These are phyloP conservation scores for Lasiurus borealis DNA, from an alignment of 2,113 vertebrate genomes.

Conservation along the genomic window DNA sequence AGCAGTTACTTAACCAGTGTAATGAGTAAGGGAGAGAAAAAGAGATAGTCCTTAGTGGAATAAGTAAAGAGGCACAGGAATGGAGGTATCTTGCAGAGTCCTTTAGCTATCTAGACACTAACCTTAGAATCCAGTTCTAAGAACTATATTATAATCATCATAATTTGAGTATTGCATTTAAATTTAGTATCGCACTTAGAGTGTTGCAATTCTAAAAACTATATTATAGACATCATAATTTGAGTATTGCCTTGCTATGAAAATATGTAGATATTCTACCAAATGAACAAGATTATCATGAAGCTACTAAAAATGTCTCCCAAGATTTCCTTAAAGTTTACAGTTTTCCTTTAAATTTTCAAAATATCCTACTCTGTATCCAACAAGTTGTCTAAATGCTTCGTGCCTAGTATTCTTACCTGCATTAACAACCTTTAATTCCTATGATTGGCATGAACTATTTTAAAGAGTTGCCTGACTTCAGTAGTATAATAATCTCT, in stretches of 20 bases:
- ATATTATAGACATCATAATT: conserved; percentile 7
- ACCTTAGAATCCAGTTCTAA: neutral
- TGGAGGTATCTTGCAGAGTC: neutral
- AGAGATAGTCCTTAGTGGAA: neutral
- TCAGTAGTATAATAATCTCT: conserved; percentile 62
- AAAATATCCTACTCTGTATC: neutral
- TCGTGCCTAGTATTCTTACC: conserved; percentile 39
- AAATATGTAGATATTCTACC: conserved; percentile 1
- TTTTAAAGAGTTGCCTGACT: conserved; percentile 46
- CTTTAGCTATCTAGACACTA: neutral
- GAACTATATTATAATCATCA: conserved; percentile 4
- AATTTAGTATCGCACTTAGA: no score
- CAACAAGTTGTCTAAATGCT: conserved; percentile 4
- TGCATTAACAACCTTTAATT: conserved; percentile 32
- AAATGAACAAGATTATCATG: conserved; percentile 33
- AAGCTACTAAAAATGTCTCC: neutral
- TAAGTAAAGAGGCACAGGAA: neutral
- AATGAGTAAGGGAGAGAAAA: neutral
- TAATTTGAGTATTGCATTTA: conserved; percentile 25
- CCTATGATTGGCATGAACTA: neutral
- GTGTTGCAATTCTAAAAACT: neutral
- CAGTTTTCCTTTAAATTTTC: conserved; percentile 26
- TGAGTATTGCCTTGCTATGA: conserved; percentile 13
- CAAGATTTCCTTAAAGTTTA: neutral
- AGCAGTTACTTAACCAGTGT: neutral